These are phyloP conservation scores for Pseudomyrmex pallidus DNA, from an alignment of 1,140 invertebrate species.

Conservation along the genomic window DNA sequence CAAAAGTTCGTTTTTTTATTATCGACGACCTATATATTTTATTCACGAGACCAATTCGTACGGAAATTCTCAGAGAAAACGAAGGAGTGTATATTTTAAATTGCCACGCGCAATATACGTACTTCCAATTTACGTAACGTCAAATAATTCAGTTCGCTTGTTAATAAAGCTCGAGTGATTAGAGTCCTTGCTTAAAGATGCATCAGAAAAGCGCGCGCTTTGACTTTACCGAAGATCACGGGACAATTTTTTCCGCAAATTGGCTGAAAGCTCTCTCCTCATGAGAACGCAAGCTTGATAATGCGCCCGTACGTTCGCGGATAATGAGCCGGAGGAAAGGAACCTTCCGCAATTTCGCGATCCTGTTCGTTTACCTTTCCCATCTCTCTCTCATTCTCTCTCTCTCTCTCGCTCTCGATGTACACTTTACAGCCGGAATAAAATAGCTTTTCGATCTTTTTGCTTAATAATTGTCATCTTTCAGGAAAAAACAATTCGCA, in stretches of 20 bases:
- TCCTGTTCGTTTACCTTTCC: background rate
- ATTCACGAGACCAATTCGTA: too few species aligned
- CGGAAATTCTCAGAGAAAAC: too few species aligned
- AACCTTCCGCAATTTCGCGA: background rate
- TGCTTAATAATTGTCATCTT: constrained; percentile 4
- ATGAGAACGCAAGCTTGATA: background rate
- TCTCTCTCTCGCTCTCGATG: background rate
- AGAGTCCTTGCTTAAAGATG: background rate
- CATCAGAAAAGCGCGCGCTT: background rate
- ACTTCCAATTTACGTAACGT: background rate
- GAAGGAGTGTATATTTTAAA: too few species aligned
- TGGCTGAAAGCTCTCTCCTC: background rate
- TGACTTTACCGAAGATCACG: background rate
- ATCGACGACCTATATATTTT: too few species aligned
- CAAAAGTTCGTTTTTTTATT: background rate
- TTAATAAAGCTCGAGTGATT: background rate
- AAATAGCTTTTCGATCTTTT: background rate
- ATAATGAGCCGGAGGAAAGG: background rate
- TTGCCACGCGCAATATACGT: too few species aligned
- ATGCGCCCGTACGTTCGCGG: background rate
- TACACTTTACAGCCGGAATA: background rate
- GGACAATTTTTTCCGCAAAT: background rate
- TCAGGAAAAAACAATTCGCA: background rate
- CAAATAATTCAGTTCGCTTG: background rate
- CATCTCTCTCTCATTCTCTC: too few species aligned